Evolutionary conservation across 2,113 vertebrate species (phyloP), one percentile per base, ranked within the genome.

Genomic region (Sturnus vulgaris): DNA sequence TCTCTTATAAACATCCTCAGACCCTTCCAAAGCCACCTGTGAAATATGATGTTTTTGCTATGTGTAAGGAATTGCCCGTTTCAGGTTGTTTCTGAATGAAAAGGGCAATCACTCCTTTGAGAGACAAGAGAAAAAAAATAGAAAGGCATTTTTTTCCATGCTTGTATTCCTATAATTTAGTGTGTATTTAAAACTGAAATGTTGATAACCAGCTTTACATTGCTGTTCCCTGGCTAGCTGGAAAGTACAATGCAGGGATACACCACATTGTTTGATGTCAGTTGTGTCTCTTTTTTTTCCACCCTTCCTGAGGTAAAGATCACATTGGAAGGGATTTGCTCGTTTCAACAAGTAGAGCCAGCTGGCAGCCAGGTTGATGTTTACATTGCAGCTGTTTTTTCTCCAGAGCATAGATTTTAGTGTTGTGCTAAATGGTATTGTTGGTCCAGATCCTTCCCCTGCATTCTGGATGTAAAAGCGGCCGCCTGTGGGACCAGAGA

Each of bases 281-380:
- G 33, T n/a, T 73, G 20, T 39, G 20, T 55, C 12, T 78, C 22
- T 33, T 66, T 19, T 35, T 19, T 35, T 31, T 42, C 8, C 31
- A 37, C 12, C 8, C 49, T 79, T 95, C 22, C 69, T 64, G 57
- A 89, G 65, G 81, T 94, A 71, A 89, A 68, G 73, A 71, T 89
- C 81, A 78, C 18, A 40, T 55, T 91, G 53, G 49, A 84, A 92
- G 20, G 35, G 81, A 80, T 76, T 89, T 91, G 17, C 42, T 82
- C 79, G 27, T 71, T 95, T 86, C 61, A 94, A 71, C 56, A 71
- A 84, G n/a, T 23, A 75, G 60, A 89, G 81, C 73, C 90, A 92
- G 59, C 27, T 68, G 87, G 89, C 69, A 95, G 39, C 9, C 24
- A 42, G 50, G 39, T 44, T 78, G 15, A 23, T 91, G 81, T 86